Evolutionary conservation across 2,113 vertebrate species (phyloP).

Genomic region (Indri indri): DNA sequence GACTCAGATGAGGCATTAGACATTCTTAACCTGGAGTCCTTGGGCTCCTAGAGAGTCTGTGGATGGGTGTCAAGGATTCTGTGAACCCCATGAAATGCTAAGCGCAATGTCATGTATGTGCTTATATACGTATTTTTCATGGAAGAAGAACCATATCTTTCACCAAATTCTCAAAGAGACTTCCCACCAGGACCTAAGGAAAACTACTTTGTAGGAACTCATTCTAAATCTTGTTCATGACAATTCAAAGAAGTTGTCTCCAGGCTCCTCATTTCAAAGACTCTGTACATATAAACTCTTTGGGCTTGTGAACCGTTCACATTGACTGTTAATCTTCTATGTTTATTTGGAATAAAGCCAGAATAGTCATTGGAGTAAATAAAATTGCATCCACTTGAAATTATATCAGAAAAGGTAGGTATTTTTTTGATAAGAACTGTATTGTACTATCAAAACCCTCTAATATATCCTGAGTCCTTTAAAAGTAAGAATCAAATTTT

Average conservation of each 20-base stretch:
- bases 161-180: background rate
- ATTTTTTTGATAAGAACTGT: background rate
- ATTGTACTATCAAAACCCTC: background rate
- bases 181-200: background rate
- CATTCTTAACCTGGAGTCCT: background rate
- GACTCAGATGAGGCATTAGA: background rate
- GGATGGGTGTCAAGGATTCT: background rate
- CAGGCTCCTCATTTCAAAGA: background rate
- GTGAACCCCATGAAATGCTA: background rate
- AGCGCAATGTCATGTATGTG: background rate
- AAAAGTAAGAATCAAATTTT: constrained; percentile 33
- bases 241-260: background rate
- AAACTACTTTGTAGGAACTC: background rate
- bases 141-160: background rate
- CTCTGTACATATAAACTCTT: background rate
- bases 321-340: background rate
- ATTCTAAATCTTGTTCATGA: background rate
- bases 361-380: background rate
- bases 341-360: background rate
- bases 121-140: background rate
- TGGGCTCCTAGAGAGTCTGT: background rate
- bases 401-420: background rate
- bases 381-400: background rate
- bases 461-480: background rate
- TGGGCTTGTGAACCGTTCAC: background rate